A percentile compares a stretch with the other conserved stretches of the same genome.
Conservation (phyloP, 2,113 vertebrate genomes). For the Sebastes fasciatus region DNA sequence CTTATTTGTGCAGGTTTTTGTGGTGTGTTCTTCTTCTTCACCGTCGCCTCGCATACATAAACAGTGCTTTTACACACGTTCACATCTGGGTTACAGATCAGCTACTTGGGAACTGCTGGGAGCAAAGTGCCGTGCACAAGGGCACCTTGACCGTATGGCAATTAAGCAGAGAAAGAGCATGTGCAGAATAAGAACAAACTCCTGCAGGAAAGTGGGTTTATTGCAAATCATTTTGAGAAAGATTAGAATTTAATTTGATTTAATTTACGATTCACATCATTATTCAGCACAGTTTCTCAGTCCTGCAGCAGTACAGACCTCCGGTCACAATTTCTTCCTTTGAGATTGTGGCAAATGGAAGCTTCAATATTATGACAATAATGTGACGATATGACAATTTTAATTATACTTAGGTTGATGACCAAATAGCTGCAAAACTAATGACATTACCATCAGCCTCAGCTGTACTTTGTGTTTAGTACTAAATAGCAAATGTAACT, state of each 20-base stretch:
- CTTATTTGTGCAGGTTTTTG: constrained; percentile 49
- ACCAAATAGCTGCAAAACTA: not conserved
- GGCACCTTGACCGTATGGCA: constrained; percentile 52
- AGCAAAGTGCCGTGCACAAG: constrained; percentile 50
- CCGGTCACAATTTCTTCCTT: not conserved
- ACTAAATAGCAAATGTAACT: not conserved
- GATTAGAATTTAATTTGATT: constrained; percentile 43
- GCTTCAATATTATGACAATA: not conserved
- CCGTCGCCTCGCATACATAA: constrained; percentile 6
- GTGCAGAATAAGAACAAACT: constrained; percentile 27
- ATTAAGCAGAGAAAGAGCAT: constrained; percentile 1
- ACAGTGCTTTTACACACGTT: not conserved
- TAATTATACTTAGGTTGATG: not conserved
- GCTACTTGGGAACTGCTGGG: constrained; percentile 23
- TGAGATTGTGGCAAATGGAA: not conserved
- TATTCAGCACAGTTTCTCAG: constrained; percentile 20
- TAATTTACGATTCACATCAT: constrained; percentile 27
- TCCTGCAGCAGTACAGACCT: not conserved
- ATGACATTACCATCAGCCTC: not conserved
- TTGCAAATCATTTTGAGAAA: constrained; percentile 38
- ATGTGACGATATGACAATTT: too few species aligned
- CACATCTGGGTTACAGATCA: constrained; percentile 38
- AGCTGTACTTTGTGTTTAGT: not conserved
- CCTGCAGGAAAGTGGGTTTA: constrained; percentile 14
- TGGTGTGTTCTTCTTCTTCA: constrained; percentile 15